Evolutionary conservation across 1,140 invertebrate species (phyloP).

Genomic region (Cyrtorhinus lividipennis): DNA sequence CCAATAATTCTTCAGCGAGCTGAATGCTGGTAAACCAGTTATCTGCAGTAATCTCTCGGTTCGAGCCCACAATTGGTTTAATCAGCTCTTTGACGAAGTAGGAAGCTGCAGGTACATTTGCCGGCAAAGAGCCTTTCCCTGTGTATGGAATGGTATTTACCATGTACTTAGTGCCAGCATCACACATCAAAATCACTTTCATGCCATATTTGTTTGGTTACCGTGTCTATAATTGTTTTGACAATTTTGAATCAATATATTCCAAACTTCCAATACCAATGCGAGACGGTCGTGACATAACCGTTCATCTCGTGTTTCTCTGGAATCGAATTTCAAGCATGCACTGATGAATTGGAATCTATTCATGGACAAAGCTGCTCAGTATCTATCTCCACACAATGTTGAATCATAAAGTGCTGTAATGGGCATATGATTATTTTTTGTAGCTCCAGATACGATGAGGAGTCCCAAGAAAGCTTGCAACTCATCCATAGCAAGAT

Average conservation of each 20-base stretch:
- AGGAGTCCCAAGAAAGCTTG: too few species aligned
- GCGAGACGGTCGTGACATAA: slow-evolving; percentile 9
- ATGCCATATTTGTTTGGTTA: slow-evolving; percentile 28
- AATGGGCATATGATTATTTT: too few species aligned
- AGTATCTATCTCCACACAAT: too few species aligned
- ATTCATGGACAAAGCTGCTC: too few species aligned
- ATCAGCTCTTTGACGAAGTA: slow-evolving; percentile 25
- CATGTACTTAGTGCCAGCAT: slow-evolving; percentile 28
- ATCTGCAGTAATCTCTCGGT: slow-evolving; percentile 28
- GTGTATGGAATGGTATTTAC: slow-evolving; percentile 28
- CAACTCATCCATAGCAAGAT: too few species aligned
- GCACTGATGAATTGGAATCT: too few species aligned
- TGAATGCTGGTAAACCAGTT: slow-evolving; percentile 28
- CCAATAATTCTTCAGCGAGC: slow-evolving; percentile 21
- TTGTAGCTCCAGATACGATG: too few species aligned
- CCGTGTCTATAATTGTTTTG: background rate
- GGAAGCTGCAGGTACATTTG: slow-evolving; percentile 14
- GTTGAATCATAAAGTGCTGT: too few species aligned
- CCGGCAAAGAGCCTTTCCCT: slow-evolving; percentile 26
- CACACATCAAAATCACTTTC: slow-evolving; percentile 30
- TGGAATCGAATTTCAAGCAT: slow-evolving; percentile 29
- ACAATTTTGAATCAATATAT: background rate
- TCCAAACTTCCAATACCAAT: background rate
- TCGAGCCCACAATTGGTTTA: slow-evolving; percentile 19
- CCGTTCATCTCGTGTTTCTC: slow-evolving; percentile 24